Base-by-base conservation (phyloP, 2,113 vertebrate genomes). In the Forbesichthys papilliferus region DNA sequence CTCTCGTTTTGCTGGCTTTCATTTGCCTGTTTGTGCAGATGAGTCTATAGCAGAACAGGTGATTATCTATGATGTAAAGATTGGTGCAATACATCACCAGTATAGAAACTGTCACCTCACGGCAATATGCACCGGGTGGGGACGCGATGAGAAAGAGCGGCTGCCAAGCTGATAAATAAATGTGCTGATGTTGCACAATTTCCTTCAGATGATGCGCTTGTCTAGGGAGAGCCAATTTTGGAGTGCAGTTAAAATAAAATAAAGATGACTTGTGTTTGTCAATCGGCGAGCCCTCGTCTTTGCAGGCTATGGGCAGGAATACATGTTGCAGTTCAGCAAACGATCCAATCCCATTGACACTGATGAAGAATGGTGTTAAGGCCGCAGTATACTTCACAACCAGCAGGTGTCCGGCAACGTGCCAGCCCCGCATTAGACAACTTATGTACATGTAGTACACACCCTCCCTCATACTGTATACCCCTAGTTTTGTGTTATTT, bases 61-160 rank as follows among this genome's bases (percentile, higher is more conserved):
- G 68, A 77, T 69, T 86, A 46, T 75, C 68, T 61, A 20, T 65
- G 34, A 75, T 69, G 68, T 77, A 58, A 72, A 77, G 66, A 85
- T 77, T 77, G 64, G 64, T 67, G 55, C 27, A 56, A 79, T 88
- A 71, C 66, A 73, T 89, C 79, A 84, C 4, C 1, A 34, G 33
- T 49, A 58, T 10, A 66, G 57, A 42, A 69, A 70, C 67, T 61
- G 84, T 74, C 82, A 78, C 70, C 69, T 75, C 55, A 77, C 12
- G 11, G 55, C 2, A 66, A 71, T 54, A 69, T 58, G 69, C 57
- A 61, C 11, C n/a, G 54, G 72, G 61, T 49, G 20, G 52, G 61
- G 33, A 63, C 47, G 64, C 74, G 48, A 18, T 61, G 10, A n/a
- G 12, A 56, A 65, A 2, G 10, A 27, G 13, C 52, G 58, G 12